Conservation (phyloP, 2,113 vertebrate genomes). For the Donacobius atricapilla region DNA sequence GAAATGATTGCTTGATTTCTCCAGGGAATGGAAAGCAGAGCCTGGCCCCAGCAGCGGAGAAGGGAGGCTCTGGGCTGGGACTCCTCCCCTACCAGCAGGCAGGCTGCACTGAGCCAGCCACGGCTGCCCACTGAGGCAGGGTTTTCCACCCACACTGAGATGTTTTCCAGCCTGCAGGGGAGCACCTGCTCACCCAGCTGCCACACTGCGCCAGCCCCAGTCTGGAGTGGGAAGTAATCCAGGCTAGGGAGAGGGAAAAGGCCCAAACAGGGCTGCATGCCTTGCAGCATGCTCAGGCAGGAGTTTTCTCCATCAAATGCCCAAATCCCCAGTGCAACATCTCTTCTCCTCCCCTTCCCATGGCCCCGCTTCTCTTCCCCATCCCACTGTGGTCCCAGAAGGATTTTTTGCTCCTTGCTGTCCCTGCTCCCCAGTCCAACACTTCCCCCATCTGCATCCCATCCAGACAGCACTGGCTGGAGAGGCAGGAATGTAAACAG, state of each 20-base stretch:
- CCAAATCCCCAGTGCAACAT: not conserved
- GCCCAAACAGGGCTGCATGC: not conserved
- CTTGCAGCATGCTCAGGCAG: rapidly evolving
- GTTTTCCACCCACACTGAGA: not conserved
- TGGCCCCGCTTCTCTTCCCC: not conserved
- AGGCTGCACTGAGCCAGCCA: not conserved
- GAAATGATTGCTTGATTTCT: not conserved
- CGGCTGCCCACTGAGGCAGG: not conserved
- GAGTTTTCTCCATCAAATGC: not conserved
- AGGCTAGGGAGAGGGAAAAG: not conserved
- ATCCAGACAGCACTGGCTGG: not conserved
- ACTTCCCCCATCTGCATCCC: not conserved
- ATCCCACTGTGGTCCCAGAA: not conserved
- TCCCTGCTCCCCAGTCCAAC: not conserved
- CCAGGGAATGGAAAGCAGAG: not conserved
- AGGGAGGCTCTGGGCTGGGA: not conserved
- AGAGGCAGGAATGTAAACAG: constrained; percentile 22
- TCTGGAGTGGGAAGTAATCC: not conserved
- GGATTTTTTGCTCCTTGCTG: not conserved
- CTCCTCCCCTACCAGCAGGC: not conserved
- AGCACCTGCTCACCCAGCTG: constrained; percentile 16
- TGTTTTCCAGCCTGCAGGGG: not conserved
- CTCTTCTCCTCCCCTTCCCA: not conserved
- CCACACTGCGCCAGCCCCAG: not conserved
- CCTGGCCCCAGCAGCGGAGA: not conserved